These are phyloP conservation scores for Aelia acuminata DNA, from an alignment of 2,888 invertebrate species.

Conservation along the genomic window DNA sequence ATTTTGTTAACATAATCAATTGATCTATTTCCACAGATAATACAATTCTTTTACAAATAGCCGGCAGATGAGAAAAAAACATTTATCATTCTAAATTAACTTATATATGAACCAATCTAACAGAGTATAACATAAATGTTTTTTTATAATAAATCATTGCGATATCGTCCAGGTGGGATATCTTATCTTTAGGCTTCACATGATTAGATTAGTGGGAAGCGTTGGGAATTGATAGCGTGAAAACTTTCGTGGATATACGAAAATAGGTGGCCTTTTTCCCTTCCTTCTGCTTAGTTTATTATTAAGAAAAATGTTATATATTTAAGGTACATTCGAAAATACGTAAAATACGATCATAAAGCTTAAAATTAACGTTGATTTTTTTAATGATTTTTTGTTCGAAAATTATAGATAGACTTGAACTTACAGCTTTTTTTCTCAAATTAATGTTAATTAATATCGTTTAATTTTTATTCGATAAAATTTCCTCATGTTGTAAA, in stretches of 20 bases:
- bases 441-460: too few species aligned
- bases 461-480: too few species aligned
- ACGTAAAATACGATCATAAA: too few species aligned
- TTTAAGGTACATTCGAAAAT: too few species aligned
- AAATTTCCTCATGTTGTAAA: too few species aligned
- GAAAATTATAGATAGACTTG: too few species aligned
- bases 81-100: not conserved
- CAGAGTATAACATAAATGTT: not conserved
- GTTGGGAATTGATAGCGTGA: not conserved
- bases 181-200: not conserved
- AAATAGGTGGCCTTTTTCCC: not conserved
- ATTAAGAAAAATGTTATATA: not conserved
- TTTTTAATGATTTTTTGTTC: too few species aligned
- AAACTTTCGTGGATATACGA: not conserved
- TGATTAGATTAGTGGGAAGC: not conserved
- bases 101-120: not conserved
- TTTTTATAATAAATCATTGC: not conserved
- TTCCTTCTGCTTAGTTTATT: not conserved
- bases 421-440: too few species aligned
- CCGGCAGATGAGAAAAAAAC: not conserved
- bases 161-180: conserved; percentile 7
- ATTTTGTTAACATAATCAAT: too few species aligned
- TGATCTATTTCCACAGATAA: too few species aligned
- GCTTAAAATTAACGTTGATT: too few species aligned
- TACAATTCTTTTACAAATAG: too few species aligned